Percentiles rank a stretch among this genome's conserved stretches.
Evolutionary conservation across 2,113 vertebrate genomes (phyloP).

Genomic region (Vidua chalybeata): DNA sequence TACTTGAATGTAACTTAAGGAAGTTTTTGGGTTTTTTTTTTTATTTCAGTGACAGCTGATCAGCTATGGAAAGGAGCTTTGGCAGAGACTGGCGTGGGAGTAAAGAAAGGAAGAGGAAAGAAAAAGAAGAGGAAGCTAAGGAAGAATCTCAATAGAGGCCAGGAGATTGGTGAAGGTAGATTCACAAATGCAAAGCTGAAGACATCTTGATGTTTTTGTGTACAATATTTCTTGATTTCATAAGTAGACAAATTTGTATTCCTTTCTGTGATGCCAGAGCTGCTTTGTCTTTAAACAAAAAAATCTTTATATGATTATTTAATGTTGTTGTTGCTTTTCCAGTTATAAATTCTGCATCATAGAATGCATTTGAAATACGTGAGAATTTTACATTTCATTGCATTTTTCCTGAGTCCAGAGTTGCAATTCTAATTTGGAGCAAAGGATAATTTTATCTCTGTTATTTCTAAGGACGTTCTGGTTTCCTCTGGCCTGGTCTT

Average conservation of each 20-base stretch:
- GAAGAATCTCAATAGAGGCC: conserved; percentile 88
- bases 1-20: background rate
- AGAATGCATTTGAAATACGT: background rate
- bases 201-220: background rate
- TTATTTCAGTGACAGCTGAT: conserved; percentile 87
- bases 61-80: conserved; percentile 91
- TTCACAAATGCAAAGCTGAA: background rate
- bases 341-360: background rate
- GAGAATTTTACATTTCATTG: background rate
- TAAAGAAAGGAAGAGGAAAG: conserved; percentile 89
- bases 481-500: conserved; percentile 94
- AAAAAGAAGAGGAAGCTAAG: conserved; percentile 85
- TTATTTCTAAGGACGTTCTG: conserved; percentile 78
- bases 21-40: background rate
- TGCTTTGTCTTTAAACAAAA: background rate
- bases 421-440: background rate
- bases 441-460: background rate
- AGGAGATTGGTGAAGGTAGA: conserved; percentile 90
- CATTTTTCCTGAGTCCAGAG: background rate
- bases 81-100: conserved; percentile 84
- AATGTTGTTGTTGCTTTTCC: background rate
- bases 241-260: background rate
- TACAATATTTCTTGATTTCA: background rate
- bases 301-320: background rate
- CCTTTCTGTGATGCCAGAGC: background rate